Conservation (phyloP, 2,888 invertebrate genomes). For the Hylaea fasciaria region DNA sequence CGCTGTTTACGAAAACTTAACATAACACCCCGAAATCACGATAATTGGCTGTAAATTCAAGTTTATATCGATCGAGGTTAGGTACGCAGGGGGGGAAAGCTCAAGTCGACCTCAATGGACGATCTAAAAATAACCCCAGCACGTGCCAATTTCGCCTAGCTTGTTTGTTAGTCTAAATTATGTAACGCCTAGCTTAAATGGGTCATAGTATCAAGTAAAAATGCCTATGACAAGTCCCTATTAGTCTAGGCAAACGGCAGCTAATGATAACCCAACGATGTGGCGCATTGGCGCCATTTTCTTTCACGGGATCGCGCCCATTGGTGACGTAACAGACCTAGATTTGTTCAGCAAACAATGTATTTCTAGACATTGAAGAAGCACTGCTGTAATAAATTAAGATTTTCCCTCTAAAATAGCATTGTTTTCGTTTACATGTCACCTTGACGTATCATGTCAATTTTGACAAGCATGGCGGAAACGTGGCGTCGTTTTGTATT, state of each 20-base stretch:
- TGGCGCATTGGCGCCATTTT: conserved; percentile 82
- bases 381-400: conserved; percentile 41
- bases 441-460: conserved; percentile 84
- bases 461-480: conserved; percentile 84
- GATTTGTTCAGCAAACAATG: conserved; percentile 52
- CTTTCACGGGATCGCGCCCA: conserved; percentile 68
- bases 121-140: conserved; percentile 76
- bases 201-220: background rate
- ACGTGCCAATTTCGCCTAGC: conserved; percentile 64
- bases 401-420: conserved; percentile 60
- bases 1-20: conserved; percentile 11
- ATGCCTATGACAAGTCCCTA: background rate
- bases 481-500: conserved; percentile 82
- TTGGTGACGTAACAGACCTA: conserved; percentile 78
- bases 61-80: conserved; percentile 57
- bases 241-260: conserved; percentile 15
- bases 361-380: conserved; percentile 29
- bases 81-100: conserved; percentile 47
- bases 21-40: background rate
- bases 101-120: conserved; percentile 53
- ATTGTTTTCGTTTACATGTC: conserved; percentile 82
- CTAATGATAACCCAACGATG: conserved; percentile 48
- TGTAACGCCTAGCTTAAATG: conserved; percentile 34
- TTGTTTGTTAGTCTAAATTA: conserved; percentile 34
- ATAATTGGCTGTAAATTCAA: conserved; percentile 18